Evolutionary conservation across 2,797 vertebrate genomes (phyloP), one percentile per base, ranked within the genome.

Genomic region (Epinephelus malabaricus): DNA sequence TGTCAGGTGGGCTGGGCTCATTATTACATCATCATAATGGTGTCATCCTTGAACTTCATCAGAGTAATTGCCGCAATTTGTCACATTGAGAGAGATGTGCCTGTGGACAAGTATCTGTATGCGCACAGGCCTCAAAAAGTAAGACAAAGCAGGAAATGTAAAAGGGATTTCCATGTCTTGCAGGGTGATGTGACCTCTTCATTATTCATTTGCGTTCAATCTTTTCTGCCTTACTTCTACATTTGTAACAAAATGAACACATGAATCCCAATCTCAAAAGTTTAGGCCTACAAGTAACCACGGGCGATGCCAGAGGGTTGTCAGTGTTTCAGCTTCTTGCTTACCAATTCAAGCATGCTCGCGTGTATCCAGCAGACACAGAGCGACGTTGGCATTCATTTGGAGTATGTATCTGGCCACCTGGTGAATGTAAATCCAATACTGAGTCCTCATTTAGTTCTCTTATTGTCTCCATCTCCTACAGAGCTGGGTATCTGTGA

Each of bases 41-140:
- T 93, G 93, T 93, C 92, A 95, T 94, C 93, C 90, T 93, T 95
- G 92, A 94, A 94, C 94, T 95, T 94, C 90, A 95, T 95, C 93
- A 94, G 85, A 77, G 89, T 95, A 95, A 96, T 95, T 95, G 90
- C 83, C 38, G 70, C 73, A 88, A 94, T 95, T 95, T 92, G 92
- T 96, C 94, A 94, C 85, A 56, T 46, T 60, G 82, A 90, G 81
- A 82, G 82, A 83, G 78, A 90, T 69, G 64, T 81, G 82, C 82
- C 77, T n/a, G 45, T 69, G 76, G 87, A 89, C 76, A 77, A 77
- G 59, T n/a, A 61, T 79, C 61, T 40, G 58, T 50, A 69, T 63
- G 53, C 58, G 65, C 55, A 64, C 45, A 46, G 62, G 70, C 67
- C 56, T 66, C 30, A 73, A 66, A 77, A 73, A 84, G 55, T 43